These are phyloP conservation scores for Alfaro cultratus DNA, from an alignment of 2,797 vertebrate species.

Conservation along the genomic window DNA sequence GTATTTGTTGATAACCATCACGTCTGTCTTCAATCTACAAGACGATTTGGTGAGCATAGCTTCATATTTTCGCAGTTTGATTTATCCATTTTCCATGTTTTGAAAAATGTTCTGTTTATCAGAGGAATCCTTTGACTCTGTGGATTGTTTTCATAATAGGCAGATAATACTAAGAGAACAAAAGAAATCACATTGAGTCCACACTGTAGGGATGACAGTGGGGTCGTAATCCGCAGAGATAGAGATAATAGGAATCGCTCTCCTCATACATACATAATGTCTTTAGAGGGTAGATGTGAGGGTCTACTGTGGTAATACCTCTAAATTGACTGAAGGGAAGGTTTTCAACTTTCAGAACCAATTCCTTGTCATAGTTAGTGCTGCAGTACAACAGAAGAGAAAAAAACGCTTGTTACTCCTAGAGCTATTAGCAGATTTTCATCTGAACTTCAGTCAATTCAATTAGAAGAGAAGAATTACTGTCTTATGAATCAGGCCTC, in stretches of 20 bases:
- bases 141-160: constrained; percentile 43
- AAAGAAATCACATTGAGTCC: constrained; percentile 51
- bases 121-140: constrained; percentile 26
- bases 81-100: not conserved
- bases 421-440: constrained; percentile 24
- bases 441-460: constrained; percentile 33
- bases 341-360: not conserved
- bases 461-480: constrained; percentile 28
- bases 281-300: not conserved
- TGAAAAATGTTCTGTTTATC: constrained; percentile 17
- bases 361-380: constrained; percentile 11
- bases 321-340: constrained; percentile 6
- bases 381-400: not conserved
- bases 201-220: constrained; percentile 26
- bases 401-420: constrained; percentile 17
- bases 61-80: not conserved
- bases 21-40: not conserved
- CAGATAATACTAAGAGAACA: constrained; percentile 32
- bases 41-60: not conserved
- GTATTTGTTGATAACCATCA: not conserved
- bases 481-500: not conserved
- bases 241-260: constrained; percentile 52
- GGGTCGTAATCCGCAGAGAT: constrained; percentile 56
- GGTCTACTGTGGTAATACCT: constrained; percentile 11
- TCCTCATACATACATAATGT: constrained; percentile 63